Evolutionary conservation across 2,113 vertebrate species (phyloP).

Genomic region (Passer domesticus): DNA sequence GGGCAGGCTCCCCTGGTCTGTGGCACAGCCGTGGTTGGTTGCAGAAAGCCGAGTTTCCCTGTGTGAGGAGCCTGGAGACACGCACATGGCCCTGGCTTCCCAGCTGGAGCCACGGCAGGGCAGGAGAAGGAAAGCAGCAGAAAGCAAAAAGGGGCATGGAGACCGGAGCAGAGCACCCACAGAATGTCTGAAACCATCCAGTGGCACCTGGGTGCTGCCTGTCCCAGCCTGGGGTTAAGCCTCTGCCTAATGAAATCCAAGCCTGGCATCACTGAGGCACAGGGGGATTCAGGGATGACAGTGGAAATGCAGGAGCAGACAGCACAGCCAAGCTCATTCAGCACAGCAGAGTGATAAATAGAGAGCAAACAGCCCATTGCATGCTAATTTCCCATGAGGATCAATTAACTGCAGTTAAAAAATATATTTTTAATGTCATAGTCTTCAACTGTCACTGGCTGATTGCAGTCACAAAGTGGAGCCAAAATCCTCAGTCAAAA

Average conservation of each 20-base stretch:
- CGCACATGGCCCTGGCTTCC: background rate
- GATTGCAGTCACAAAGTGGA: background rate
- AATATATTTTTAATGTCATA: background rate
- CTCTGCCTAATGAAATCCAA: background rate
- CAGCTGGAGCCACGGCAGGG: rapidly evolving
- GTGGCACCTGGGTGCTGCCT: background rate
- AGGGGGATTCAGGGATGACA: background rate
- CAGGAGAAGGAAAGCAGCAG: background rate
- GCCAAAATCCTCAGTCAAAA: background rate
- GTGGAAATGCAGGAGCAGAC: background rate
- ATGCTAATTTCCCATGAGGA: background rate
- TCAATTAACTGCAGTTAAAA: conserved; percentile 24
- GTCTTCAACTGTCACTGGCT: background rate
- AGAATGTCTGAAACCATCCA: background rate
- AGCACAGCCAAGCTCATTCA: background rate
- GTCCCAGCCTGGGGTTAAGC: background rate
- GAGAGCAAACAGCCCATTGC: background rate
- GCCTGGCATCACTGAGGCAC: rapidly evolving
- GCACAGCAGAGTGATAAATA: background rate
- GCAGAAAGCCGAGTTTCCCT: background rate
- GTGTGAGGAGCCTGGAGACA: background rate
- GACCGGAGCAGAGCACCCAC: background rate
- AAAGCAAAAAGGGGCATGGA: background rate
- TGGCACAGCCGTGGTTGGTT: background rate
- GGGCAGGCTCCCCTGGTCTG: background rate